These are phyloP conservation scores for Hylaeus volcanicus DNA, from an alignment of 1,140 invertebrate species.

Conservation along the genomic window DNA sequence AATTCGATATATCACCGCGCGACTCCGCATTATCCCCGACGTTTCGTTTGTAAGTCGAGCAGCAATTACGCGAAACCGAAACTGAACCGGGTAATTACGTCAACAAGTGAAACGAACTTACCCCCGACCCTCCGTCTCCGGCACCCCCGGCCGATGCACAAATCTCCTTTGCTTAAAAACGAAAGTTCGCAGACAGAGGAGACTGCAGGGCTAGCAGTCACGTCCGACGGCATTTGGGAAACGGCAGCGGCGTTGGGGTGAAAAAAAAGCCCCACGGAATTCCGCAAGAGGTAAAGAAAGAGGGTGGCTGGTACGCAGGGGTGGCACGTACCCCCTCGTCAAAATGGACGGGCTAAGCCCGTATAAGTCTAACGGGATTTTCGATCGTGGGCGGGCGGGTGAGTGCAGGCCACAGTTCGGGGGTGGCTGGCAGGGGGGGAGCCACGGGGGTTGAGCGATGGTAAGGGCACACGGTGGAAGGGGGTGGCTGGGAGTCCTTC, in stretches of 20 bases:
- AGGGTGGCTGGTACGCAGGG: slow-evolving; percentile 54
- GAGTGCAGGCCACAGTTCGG: slow-evolving; percentile 60
- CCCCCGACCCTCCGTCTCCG: too few species aligned
- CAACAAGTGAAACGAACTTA: not conserved
- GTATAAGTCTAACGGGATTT: slow-evolving; percentile 81
- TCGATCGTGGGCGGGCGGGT: slow-evolving; percentile 77
- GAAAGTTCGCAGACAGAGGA: not conserved
- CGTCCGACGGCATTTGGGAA: slow-evolving; percentile 49
- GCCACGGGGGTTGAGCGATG: slow-evolving; percentile 44
- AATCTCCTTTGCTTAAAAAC: not conserved
- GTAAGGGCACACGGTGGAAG: slow-evolving; percentile 48
- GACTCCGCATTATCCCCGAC: too few species aligned
- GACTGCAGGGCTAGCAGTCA: slow-evolving; percentile 1
- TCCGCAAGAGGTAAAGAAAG: slow-evolving; percentile 42
- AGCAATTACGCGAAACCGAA: too few species aligned
- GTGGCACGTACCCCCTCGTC: slow-evolving; percentile 71
- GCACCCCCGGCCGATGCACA: not conserved
- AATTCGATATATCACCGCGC: too few species aligned
- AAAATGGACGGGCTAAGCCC: slow-evolving; percentile 80
- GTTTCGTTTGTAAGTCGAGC: too few species aligned
- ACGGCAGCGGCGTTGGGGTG: slow-evolving; percentile 28
- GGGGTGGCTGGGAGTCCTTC: slow-evolving; percentile 71
- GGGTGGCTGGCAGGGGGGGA: slow-evolving; percentile 44
- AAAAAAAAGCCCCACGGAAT: slow-evolving; percentile 54
- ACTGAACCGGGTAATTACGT: not conserved